Evolutionary conservation across 1,140 invertebrate genomes (phyloP).

Genomic region (Musca domestica): DNA sequence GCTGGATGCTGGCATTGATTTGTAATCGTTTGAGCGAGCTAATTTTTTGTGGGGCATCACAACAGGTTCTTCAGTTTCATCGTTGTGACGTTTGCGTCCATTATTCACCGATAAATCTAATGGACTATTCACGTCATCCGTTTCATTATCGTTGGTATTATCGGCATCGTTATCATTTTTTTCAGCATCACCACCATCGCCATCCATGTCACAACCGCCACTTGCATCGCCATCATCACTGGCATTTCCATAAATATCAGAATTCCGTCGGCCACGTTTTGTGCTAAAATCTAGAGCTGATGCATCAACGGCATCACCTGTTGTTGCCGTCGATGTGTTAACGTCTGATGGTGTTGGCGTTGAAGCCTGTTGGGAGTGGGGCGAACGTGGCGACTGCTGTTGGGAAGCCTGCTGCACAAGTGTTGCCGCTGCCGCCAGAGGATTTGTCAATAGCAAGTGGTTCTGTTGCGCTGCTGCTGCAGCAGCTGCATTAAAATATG

Average conservation of each 20-base stretch:
- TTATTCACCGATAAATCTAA: conserved; percentile 78
- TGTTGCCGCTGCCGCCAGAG: conserved; percentile 60
- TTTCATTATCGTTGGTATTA: conserved; percentile 59
- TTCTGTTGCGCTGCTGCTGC: conserved; percentile 70
- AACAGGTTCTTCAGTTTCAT: conserved; percentile 50
- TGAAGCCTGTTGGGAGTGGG: conserved; percentile 54
- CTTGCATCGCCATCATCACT: conserved; percentile 44
- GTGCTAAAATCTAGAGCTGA: conserved; percentile 77
- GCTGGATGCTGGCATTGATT: conserved; percentile 56
- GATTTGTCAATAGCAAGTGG: conserved; percentile 73
- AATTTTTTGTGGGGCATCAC: conserved; percentile 66
- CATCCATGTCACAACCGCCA: conserved; percentile 55
- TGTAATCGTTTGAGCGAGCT: conserved; percentile 61
- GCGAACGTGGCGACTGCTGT: conserved; percentile 61
- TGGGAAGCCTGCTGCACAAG: conserved; percentile 59
- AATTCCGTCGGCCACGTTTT: conserved; percentile 56
- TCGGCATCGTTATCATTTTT: conserved; percentile 40
- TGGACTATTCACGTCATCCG: conserved; percentile 65
- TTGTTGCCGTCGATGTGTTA: conserved; percentile 54
- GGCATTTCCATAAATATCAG: background rate
- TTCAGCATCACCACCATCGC: conserved; percentile 61
- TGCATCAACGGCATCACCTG: conserved; percentile 54
- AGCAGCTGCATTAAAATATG: conserved; percentile 66
- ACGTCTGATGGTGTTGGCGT: conserved; percentile 53
- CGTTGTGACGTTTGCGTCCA: conserved; percentile 66